Evolutionary conservation across 2,888 invertebrate genomes (phyloP).

Genomic region (Clunio marinus): DNA sequence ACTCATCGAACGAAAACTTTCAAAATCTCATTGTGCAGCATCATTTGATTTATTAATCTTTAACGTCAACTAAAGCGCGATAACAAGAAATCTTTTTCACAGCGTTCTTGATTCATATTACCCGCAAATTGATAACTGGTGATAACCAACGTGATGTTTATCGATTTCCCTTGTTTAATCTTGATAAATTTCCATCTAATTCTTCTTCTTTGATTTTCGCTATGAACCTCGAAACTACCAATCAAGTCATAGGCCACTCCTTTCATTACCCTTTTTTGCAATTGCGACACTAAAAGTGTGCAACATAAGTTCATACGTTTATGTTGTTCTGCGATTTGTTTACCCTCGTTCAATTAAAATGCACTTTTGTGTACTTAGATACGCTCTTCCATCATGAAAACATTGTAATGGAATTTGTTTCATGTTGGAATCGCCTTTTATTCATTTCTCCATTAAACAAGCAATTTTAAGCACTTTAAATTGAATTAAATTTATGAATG

Average conservation of each 20-base stretch:
- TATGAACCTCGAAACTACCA: conserved; percentile 20
- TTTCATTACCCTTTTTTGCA: conserved; percentile 20
- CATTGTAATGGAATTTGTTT: no score
- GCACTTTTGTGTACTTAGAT: neutral
- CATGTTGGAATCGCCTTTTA: no score
- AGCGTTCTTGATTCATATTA: no score
- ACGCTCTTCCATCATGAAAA: neutral
- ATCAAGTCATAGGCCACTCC: conserved; percentile 32
- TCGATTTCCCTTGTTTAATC: no score
- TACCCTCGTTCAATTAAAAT: neutral
- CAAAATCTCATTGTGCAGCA: neutral
- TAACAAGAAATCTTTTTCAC: neutral
- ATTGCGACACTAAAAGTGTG: conserved; percentile 8
- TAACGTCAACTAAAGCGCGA: neutral
- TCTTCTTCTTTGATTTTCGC: neutral
- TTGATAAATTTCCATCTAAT: no score
- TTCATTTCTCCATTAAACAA: no score
- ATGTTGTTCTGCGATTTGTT: neutral
- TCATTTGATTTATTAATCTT: conserved; percentile 5
- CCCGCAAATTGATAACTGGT: conserved; percentile 18
- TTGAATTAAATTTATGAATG: no score
- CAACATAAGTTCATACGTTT: no score
- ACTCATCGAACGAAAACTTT: neutral
- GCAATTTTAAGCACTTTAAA: no score
- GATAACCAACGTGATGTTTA: conserved; percentile 15